Evolutionary conservation across 2,113 vertebrate species (phyloP).

Genomic region (Vulpes ferrilata): DNA sequence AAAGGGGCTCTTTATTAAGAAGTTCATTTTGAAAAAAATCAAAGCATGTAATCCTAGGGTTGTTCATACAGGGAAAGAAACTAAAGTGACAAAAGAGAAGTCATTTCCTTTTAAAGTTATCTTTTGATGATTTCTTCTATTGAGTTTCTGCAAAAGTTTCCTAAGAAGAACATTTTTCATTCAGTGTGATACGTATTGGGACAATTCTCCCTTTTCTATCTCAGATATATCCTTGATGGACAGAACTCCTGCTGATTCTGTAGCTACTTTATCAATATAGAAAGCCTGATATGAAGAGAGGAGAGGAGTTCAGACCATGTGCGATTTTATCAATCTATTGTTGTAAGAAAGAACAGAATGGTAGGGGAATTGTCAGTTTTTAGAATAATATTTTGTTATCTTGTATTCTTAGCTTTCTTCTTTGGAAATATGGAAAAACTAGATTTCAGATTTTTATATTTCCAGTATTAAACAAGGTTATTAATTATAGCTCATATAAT

Average conservation of each 20-base stretch:
- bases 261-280: background rate
- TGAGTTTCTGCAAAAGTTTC: slow-evolving; percentile 57
- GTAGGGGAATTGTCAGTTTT: background rate
- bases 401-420: background rate
- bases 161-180: slow-evolving; percentile 31
- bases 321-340: background rate
- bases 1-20: slow-evolving; percentile 62
- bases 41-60: background rate
- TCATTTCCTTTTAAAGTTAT: slow-evolving; percentile 1
- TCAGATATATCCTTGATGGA: background rate
- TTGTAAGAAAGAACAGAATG: background rate
- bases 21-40: slow-evolving; percentile 58
- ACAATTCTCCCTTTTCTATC: background rate
- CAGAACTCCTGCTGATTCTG: background rate
- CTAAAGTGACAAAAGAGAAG: background rate
- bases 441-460: background rate
- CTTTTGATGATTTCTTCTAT: slow-evolving; percentile 62
- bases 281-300: background rate
- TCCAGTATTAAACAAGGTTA: background rate
- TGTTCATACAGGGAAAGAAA: rapidly evolving
- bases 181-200: background rate
- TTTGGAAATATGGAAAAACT: background rate
- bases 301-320: background rate
- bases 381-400: background rate
- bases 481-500: background rate